Conservation (phyloP, 2,888 invertebrate genomes). For the Urechis unicinctus region DNA sequence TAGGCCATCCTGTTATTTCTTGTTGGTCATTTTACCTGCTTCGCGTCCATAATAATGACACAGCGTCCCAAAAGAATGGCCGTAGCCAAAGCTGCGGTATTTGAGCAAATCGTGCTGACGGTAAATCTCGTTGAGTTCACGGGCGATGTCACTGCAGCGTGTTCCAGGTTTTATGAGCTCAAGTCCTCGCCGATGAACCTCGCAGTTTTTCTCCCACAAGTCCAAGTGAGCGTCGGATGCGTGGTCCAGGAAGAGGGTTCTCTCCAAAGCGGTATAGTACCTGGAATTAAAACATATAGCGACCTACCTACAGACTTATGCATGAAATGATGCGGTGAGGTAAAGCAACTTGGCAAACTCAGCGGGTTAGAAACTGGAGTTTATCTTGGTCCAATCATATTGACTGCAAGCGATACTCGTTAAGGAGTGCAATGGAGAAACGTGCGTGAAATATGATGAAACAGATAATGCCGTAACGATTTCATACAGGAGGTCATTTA, state of each 20-base stretch:
- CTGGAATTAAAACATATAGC: no score
- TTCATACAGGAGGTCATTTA: no score
- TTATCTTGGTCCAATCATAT: no score
- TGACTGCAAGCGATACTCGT: no score
- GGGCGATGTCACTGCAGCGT: slow-evolving; percentile 13
- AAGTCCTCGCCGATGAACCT: slow-evolving; percentile 13
- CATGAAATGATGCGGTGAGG: no score
- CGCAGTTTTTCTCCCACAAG: slow-evolving; percentile 14
- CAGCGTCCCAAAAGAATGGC: slow-evolving; percentile 17
- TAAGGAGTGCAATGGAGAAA: no score
- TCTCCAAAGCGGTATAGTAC: slow-evolving; percentile 18
- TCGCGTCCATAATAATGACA: slow-evolving; percentile 19
- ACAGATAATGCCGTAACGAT: no score
- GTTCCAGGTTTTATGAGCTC: slow-evolving; percentile 15
- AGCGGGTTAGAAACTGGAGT: no score
- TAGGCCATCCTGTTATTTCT: not conserved
- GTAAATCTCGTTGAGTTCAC: slow-evolving; percentile 18
- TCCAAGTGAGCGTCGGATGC: slow-evolving; percentile 9
- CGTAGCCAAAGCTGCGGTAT: slow-evolving; percentile 19
- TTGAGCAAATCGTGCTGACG: slow-evolving; percentile 7
- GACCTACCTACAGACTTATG: no score
- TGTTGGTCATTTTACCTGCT: slow-evolving; percentile 17
- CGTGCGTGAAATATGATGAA: no score
- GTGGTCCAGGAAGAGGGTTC: slow-evolving; percentile 18
- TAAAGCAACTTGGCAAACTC: no score